Conservation (phyloP, 2,113 vertebrate genomes). For the Chaenocephalus aceratus region DNA sequence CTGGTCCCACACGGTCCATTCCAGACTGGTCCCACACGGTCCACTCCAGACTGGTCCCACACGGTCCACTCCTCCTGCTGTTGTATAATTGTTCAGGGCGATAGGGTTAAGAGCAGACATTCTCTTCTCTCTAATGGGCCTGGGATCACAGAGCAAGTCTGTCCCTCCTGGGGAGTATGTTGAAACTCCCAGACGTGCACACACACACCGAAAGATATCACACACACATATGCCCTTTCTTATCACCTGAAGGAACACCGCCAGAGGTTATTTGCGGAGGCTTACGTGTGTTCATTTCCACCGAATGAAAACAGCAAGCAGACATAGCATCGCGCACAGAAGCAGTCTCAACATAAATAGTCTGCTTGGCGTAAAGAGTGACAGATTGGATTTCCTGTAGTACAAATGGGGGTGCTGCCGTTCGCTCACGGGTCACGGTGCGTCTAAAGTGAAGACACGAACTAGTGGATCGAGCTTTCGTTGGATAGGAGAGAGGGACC, state of each 20-base stretch:
- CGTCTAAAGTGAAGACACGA: constrained; percentile 42
- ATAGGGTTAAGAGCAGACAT: constrained; percentile 28
- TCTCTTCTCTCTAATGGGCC: constrained; percentile 40
- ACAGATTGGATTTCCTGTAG: constrained; percentile 61
- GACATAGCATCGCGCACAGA: constrained; percentile 46
- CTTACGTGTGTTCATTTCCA: constrained; percentile 34
- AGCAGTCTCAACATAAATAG: constrained; percentile 64
- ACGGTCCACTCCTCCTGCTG: constrained; percentile 40
- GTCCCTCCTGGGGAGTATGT: constrained; percentile 54
- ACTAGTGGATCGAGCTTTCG: constrained; percentile 33
- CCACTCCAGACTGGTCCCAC: constrained; percentile 29
- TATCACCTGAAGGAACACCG: constrained; percentile 29
- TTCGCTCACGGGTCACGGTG: constrained; percentile 35
- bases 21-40: constrained; percentile 32
- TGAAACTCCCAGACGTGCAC: constrained; percentile 33
- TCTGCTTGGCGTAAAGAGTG: constrained; percentile 40
- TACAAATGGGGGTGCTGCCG: constrained; percentile 44
- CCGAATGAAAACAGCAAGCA: constrained; percentile 55
- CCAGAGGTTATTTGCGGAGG: constrained; percentile 57
- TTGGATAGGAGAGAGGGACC: constrained; percentile 13
- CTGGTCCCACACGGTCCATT: not conserved
- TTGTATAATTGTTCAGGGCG: constrained; percentile 42
- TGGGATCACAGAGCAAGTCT: constrained; percentile 41
- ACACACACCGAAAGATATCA: constrained; percentile 33
- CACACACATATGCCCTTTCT: constrained; percentile 35